Evolutionary conservation across 2,888 invertebrate genomes (phyloP).

Genomic region (Ormyrus pomaceus): DNA sequence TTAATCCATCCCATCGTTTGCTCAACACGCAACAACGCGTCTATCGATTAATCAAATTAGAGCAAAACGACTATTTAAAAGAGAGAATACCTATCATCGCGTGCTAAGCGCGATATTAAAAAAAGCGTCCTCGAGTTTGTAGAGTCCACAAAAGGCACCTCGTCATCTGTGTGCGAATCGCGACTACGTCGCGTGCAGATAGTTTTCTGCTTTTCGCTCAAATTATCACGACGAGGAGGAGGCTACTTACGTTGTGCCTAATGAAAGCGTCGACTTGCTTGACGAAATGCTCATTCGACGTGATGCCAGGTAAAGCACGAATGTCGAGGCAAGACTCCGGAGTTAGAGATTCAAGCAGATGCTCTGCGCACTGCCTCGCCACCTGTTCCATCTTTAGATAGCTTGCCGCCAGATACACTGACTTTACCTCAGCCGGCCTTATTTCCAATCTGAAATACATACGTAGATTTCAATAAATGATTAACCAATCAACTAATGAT

Average conservation of each 20-base stretch:
- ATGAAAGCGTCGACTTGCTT: constrained; percentile 84
- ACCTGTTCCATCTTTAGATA: constrained; percentile 86
- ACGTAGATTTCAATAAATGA: not conserved
- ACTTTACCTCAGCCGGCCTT: constrained; percentile 79
- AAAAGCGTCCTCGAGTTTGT: not conserved
- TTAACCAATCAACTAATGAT: not conserved
- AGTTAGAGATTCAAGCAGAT: constrained; percentile 76
- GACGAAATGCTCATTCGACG: constrained; percentile 77
- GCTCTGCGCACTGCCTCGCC: constrained; percentile 83
- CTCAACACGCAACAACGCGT: no score
- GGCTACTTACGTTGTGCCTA: constrained; percentile 79
- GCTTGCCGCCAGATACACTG: constrained; percentile 88
- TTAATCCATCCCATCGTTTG: no score
- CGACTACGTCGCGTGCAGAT: constrained; percentile 24
- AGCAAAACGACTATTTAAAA: not conserved
- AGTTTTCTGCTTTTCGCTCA: constrained; percentile 5
- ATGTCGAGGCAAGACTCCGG: constrained; percentile 80
- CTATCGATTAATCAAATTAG: not conserved
- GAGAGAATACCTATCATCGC: not conserved
- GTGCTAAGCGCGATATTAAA: not conserved
- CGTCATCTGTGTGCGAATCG: not conserved
- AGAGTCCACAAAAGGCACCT: not conserved
- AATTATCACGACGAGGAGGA: not conserved
- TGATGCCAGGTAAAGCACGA: constrained; percentile 78
- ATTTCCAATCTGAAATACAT: constrained; percentile 60